Conservation (phyloP, 2,113 vertebrate species). For the Leptosomus discolor region DNA sequence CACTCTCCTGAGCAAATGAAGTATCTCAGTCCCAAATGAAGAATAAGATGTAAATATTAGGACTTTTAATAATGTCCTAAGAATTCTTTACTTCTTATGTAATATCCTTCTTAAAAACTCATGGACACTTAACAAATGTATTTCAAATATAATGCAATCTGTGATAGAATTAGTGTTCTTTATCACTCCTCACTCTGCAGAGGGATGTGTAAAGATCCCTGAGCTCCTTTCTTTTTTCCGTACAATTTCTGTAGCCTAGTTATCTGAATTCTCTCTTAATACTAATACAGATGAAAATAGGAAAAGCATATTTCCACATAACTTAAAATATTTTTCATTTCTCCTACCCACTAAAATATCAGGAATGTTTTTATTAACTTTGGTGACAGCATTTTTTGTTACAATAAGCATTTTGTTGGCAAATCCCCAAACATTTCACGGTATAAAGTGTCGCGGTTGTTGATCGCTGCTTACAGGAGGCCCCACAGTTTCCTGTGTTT, state of each 20-base stretch:
- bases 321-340: background rate
- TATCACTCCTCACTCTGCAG: background rate
- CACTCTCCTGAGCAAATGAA: background rate
- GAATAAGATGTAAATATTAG: background rate
- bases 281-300: too few species aligned
- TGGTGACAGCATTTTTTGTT: background rate
- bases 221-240: background rate
- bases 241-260: background rate
- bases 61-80: background rate
- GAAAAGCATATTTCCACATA: background rate
- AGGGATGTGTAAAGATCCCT: background rate
- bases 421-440: background rate
- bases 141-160: background rate
- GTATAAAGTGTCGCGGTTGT: background rate
- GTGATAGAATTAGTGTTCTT: background rate
- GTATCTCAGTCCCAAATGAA: background rate
- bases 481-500: background rate
- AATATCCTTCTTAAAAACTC: background rate
- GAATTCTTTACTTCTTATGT: background rate
- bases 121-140: background rate
- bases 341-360: background rate
- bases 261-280: background rate
- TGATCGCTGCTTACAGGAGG: background rate
- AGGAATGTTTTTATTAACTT: background rate
- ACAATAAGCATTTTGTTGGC: background rate